Percentiles rank a stretch among this genome's conserved stretches.
phyloP scores from a whole-genome alignment of 2,888 invertebrate genomes.

The Monochamus alternatus region DNA sequence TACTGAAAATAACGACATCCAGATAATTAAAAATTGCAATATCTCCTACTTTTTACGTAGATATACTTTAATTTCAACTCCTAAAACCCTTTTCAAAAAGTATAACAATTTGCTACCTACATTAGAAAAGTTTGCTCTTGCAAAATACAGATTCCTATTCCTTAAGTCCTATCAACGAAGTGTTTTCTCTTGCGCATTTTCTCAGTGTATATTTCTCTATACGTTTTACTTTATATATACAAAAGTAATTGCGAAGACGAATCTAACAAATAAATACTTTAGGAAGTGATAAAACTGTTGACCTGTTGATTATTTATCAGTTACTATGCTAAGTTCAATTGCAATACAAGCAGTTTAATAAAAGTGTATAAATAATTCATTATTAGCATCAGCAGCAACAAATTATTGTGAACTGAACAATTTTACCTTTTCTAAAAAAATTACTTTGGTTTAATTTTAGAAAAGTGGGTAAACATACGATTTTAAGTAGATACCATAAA shows the following conservation, averaged over 20 bases:
- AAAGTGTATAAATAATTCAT: slow-evolving; percentile 15
- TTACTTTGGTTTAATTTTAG: background rate
- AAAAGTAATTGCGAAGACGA: no score
- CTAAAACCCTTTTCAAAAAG: no score
- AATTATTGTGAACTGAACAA: slow-evolving; percentile 10
- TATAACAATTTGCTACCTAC: no score
- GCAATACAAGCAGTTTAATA: slow-evolving; percentile 12
- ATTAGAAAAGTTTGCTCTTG: no score
- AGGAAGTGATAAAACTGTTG: slow-evolving; percentile 9
- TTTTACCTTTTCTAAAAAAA: slow-evolving; percentile 20
- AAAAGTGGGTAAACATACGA: slow-evolving; percentile 3
- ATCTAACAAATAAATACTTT: background rate
- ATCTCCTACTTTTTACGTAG: background rate
- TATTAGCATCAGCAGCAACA: slow-evolving; percentile 5
- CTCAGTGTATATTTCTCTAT: no score
- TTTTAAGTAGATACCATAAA: slow-evolving; percentile 17
- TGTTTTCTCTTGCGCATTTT: no score
- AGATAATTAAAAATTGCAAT: background rate
- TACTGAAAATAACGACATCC: background rate
- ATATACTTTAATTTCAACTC: no score
- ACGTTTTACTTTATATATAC: no score
- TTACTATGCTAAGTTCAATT: slow-evolving; percentile 15
- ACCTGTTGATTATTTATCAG: slow-evolving; percentile 11
- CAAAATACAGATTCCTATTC: no score
- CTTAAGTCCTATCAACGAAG: no score